phyloP scores from a whole-genome alignment of 1,140 invertebrate species.

The Drosophila lacteicornis region DNA sequence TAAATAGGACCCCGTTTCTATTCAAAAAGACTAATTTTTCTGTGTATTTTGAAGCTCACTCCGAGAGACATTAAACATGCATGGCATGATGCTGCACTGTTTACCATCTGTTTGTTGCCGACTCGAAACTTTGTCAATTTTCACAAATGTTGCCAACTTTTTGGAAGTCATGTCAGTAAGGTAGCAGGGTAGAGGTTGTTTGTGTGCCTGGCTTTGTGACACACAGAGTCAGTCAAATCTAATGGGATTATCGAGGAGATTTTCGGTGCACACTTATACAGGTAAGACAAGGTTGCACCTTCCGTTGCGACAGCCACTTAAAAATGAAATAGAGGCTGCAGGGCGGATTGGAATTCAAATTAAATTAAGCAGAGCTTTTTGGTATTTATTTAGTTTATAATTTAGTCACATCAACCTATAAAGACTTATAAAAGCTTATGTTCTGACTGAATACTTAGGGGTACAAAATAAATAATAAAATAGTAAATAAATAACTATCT shows the following conservation, averaged over 20 bases:
- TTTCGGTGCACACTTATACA: conserved; percentile 11
- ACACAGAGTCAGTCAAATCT: conserved; percentile 22
- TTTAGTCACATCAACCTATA: too few species aligned
- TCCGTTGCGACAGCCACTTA: conserved; percentile 7
- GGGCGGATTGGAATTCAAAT: not conserved
- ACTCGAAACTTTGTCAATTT: conserved; percentile 66
- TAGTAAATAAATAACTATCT: not conserved
- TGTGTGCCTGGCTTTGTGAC: conserved; percentile 26
- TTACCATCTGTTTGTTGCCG: conserved; percentile 56
- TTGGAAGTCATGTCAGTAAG: conserved; percentile 55
- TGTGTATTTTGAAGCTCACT: conserved; percentile 6
- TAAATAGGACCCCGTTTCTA: not conserved
- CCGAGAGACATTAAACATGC: conserved; percentile 47
- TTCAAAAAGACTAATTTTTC: not conserved
- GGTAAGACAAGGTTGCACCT: conserved; percentile 8
- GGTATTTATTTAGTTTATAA: not conserved
- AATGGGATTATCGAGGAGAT: conserved; percentile 30
- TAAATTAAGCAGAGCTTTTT: not conserved
- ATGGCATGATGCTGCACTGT: conserved; percentile 49
- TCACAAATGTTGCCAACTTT: conserved; percentile 55
- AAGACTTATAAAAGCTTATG: too few species aligned
- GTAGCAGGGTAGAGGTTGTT: conserved; percentile 35
- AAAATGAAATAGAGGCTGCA: not conserved
- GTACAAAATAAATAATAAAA: not conserved
- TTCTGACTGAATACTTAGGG: too few species aligned